Conservation (phyloP, 2,888 invertebrate species). For the Mamestra brassicae region DNA sequence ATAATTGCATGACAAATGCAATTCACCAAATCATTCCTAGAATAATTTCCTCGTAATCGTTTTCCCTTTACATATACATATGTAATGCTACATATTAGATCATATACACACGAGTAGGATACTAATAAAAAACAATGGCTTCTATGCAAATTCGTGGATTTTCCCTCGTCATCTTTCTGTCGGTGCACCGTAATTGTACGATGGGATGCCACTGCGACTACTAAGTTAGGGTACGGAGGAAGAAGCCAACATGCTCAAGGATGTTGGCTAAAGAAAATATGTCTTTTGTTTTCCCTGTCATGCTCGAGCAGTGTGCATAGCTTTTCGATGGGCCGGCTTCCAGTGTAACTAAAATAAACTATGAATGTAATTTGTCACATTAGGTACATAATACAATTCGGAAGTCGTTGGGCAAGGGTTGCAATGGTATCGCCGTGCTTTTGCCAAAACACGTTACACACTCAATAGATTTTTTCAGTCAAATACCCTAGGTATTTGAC, state of each 20-base stretch:
- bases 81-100: neutral
- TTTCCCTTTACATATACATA: slow-evolving; percentile 12
- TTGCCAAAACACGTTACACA: no score
- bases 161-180: slow-evolving; percentile 28
- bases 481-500: no score
- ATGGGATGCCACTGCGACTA: slow-evolving; percentile 12
- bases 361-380: no score
- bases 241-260: neutral
- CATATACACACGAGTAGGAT: neutral
- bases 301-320: no score
- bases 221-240: slow-evolving; percentile 2
- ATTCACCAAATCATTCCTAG: neutral
- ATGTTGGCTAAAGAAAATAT: slow-evolving; percentile 1
- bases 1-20: neutral
- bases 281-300: no score
- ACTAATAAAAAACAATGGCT: slow-evolving; percentile 31
- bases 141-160: slow-evolving; percentile 41
- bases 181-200: neutral
- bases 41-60: neutral
- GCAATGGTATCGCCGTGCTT: no score
- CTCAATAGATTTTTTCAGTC: no score
- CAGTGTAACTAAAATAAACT: no score
- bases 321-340: no score
- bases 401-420: no score
- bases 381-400: no score